Base-by-base conservation (phyloP, 2,888 invertebrate species). In the Danaus chrysippus region DNA sequence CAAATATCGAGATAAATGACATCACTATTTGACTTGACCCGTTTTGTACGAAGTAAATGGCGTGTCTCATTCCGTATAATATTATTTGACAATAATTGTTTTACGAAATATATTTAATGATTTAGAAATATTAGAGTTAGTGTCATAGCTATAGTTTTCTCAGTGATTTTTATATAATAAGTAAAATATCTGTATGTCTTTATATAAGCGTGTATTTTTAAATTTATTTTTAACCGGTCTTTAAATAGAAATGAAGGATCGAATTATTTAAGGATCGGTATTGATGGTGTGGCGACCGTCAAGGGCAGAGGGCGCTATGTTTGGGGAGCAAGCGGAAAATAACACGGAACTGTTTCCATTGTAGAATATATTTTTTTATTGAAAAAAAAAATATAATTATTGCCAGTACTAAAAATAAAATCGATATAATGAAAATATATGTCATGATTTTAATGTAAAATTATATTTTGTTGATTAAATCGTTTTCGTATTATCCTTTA, bases 241-340 rank as follows among this genome's bases (percentile, higher is more conserved):
- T 59, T 59, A 71, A 69, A 71, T 71, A 71, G 69, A 69, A 63
- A 52, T 58, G 60, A 66, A 66, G 61, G 64, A 67, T 63, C 43
- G 59, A 64, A 68, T 65, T 70, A 71, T 72, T 72, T 67, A 63
- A 72, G 70, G 64, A 67, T 65, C 58, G 69, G 85, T 86, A 80
- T 85, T 79, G 84, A 83, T 86, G 78, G 80, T 82, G 69, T 72
- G 79, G 76, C 77, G 75, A 73, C 68, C 78, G 80, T 77, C 76
- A 77, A 82, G 87, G 87, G 87, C 86, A 86, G 73, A 87, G 88
- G 88, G 82, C 81, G 76, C 73, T 76, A 76, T 83, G 79, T 82
- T 82, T 82, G 73, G 70, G 77, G 79, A 76, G 73, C 71, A 76
- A 77, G 71, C 80, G 85, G 87, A 83, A 86, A 86, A 87, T 85